Evolutionary conservation across 2,797 vertebrate genomes (phyloP).

Genomic region (Nyctalus aviator): DNA sequence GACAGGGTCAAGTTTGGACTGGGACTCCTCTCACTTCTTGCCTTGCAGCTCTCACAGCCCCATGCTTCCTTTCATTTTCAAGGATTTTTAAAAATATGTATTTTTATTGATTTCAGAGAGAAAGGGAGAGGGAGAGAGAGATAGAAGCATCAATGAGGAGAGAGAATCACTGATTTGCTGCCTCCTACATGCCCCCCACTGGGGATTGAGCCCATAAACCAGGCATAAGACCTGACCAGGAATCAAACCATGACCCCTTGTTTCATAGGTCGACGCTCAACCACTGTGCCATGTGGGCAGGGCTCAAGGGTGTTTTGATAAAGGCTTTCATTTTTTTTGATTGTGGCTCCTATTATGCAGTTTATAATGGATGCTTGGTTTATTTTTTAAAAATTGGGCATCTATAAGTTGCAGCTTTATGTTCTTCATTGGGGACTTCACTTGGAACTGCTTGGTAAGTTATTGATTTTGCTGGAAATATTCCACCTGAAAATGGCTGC

Average conservation of each 20-base stretch:
- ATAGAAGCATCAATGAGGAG: no score
- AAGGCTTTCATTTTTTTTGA: slow-evolving; percentile 85
- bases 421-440: slow-evolving; percentile 86
- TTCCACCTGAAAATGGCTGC: slow-evolving; percentile 89
- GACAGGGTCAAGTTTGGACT: slow-evolving; percentile 60
- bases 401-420: slow-evolving; percentile 88
- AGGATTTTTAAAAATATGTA: slow-evolving; percentile 80
- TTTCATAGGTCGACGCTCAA: no score
- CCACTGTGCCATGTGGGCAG: no score
- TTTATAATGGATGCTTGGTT: slow-evolving; percentile 88
- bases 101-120: no score
- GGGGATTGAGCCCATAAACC: no score
- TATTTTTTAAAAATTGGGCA: slow-evolving; percentile 90
- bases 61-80: slow-evolving; percentile 94
- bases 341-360: slow-evolving; percentile 90
- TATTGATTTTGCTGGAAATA: slow-evolving; percentile 87
- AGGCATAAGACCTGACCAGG: no score
- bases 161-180: no score
- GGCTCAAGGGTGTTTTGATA: slow-evolving; percentile 85
- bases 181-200: no score
- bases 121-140: no score
- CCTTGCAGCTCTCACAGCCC: slow-evolving; percentile 93
- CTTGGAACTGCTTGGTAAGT: slow-evolving; percentile 86
- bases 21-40: slow-evolving; percentile 89
- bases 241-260: no score